These are phyloP conservation scores for Nyctibius grandis DNA, from an alignment of 2,797 vertebrate genomes.

Conservation along the genomic window DNA sequence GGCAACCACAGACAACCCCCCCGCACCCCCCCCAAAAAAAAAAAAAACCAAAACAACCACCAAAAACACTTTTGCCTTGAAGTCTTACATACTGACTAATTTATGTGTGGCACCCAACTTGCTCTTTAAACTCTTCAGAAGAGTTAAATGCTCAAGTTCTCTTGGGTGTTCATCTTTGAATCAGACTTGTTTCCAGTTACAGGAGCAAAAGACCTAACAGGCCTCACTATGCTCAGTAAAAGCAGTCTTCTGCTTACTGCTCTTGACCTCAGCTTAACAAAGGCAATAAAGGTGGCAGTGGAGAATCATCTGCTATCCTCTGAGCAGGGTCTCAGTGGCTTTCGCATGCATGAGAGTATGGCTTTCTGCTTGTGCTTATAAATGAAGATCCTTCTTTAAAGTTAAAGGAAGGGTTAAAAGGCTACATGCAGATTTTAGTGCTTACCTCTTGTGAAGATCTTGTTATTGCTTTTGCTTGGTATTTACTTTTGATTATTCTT, in stretches of 20 bases:
- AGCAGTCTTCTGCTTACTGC: not conserved
- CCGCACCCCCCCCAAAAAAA: too few species aligned
- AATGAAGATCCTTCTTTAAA: not conserved
- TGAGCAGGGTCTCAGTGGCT: not conserved
- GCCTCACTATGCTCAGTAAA: not conserved
- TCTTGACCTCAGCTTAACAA: not conserved
- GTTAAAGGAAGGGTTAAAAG: not conserved
- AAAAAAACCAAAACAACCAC: not conserved
- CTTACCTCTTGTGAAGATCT: not conserved
- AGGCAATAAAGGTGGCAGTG: not conserved
- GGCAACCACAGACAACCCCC: not conserved
- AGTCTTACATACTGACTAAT: not conserved
- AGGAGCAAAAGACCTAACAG: not conserved
- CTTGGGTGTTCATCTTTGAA: not conserved
- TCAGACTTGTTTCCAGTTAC: not conserved
- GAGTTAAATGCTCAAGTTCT: not conserved
- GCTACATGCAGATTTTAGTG: not conserved
- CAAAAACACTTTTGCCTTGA: not conserved
- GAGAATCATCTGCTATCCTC: not conserved
- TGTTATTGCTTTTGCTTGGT: constrained; percentile 16
- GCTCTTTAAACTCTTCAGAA: not conserved
- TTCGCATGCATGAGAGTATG: not conserved
- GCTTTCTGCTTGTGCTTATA: not conserved
- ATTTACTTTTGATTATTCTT: constrained; percentile 66
- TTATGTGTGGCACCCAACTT: not conserved